Evolutionary conservation across 2,888 invertebrate species (phyloP), one percentile per base, ranked within the genome.

Genomic region (Agrenia bidenticulata): DNA sequence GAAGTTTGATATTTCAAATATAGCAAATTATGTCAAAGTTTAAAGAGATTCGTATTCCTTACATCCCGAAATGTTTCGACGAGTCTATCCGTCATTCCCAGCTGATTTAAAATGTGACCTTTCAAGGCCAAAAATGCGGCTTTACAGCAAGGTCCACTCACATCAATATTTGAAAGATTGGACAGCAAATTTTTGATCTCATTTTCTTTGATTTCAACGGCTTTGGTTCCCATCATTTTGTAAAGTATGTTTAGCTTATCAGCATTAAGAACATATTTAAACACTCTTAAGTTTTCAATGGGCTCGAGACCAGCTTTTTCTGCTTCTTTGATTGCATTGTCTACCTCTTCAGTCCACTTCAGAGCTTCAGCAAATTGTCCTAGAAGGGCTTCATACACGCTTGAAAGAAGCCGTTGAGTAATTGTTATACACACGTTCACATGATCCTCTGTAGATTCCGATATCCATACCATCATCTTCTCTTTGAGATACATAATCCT

Each of bases 81-180:
- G 17, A 11, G 24, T 5, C 2, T 32, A 4, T 21, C 17, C 7
- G 55, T 55, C 2, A 9, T 15, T 2, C 32, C 55, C 4, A 55
- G 37, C 17, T 55, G 55, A 32, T 26, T 32, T 17, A 15, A 11
- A 2, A 55, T 4, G n/a, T 55, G 26, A 2, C 32, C 55, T 17
- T 55, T 55, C 17, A 27, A 4, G 7, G 32, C 55, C 26, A 55
- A 26, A 55, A 55, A 27, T 24, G 37, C 32, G 9, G 55, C 55
- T 32, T 55, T 4, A 51, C 51, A 51, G 23, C 5, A 19, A 13
- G 51, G 24, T 5, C 51, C 51, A 21, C 2, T 7, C 2, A 51
- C 24, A 51, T 21, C 51, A 5, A 51, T 13, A 19, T 51, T 4
- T 45, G 45, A 19, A 19, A 19, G 4, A 15, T 15, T 19, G 4